These are phyloP conservation scores for Leptobrachium ailaonicum DNA, from an alignment of 2,113 vertebrate species.

Conservation along the genomic window DNA sequence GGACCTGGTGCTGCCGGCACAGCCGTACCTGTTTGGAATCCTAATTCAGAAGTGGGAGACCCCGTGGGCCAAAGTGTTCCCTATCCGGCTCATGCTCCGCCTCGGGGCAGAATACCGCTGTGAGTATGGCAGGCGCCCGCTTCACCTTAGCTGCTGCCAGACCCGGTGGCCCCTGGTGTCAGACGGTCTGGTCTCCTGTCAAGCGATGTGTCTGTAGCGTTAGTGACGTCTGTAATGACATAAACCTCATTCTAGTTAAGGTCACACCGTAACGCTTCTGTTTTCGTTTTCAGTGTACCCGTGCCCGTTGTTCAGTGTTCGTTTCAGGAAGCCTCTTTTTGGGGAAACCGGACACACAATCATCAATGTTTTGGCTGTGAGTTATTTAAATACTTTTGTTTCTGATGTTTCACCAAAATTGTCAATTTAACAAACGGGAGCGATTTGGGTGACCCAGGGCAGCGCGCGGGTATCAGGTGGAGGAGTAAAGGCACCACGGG, in stretches of 20 bases:
- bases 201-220: too few species aligned
- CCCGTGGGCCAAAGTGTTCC: constrained; percentile 98
- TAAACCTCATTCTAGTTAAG: too few species aligned
- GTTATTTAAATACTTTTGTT: constrained; percentile 50
- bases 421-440: too few species aligned
- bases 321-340: constrained; percentile 94
- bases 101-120: constrained; percentile 95
- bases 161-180: too few species aligned
- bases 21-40: constrained; percentile 93
- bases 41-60: constrained; percentile 99
- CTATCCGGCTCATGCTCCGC: constrained; percentile 93
- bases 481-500: too few species aligned
- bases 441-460: too few species aligned
- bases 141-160: too few species aligned
- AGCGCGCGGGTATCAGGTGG: too few species aligned
- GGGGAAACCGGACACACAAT: constrained; percentile 98
- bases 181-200: too few species aligned
- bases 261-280: constrained; percentile 39
- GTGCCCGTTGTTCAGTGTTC: constrained; percentile 94
- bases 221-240: too few species aligned
- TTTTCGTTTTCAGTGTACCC: constrained; percentile 85
- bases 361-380: constrained; percentile 97
- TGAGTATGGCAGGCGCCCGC: constrained; percentile 67
- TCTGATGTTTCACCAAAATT: too few species aligned
- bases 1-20: constrained; percentile 91